Evolutionary conservation across 2,113 vertebrate species (phyloP), one percentile per base, ranked within the genome.

Genomic region (Tetrao urogallus): DNA sequence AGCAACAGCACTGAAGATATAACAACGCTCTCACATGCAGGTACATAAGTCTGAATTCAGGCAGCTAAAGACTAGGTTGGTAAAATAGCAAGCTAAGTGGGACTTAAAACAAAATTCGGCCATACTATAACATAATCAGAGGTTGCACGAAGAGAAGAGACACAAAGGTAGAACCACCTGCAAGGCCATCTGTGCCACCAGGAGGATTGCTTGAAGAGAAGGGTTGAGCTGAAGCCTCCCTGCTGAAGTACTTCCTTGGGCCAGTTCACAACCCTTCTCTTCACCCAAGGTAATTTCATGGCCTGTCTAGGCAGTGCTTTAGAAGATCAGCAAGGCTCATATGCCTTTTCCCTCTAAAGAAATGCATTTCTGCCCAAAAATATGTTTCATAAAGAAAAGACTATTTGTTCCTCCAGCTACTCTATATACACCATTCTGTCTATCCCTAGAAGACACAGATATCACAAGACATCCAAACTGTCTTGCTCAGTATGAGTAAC

Each of bases 371-470:
- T 38, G 16, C 58, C 6, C 19, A 5, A 6, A 86, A 72, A 11
- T 2, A 7, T 8, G 13, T 24, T 86, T 25, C 8, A 7, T 67
- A n/a, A 64, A 47, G 34, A 89, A 82, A 80, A 38, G 4, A 10
- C n/a, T 64, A 13, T 40, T 90, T 77, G 27, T 79, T 71, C 47
- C 22, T 79, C 20, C 2, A 1, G 14, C 10, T 64, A 3, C 3
- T 64, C 50, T 40, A 2, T n/a, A 42, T 5, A 7, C 20, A 78
- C 8, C 0, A 0, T 3, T 34, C 25, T 40, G 19, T 71, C 45
- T 47, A 18, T 13, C 8, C 69, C 58, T 63, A 22, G 57, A 64
- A 88, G 47, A 58, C 75, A 47, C 71, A 40, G 48, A 47, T 75
- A 73, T 83, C 71, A 81, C 54, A 63, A 70, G 71, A 56, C 22